Evolutionary conservation across 2,888 invertebrate species (phyloP).

Genomic region (Suillia variegata): DNA sequence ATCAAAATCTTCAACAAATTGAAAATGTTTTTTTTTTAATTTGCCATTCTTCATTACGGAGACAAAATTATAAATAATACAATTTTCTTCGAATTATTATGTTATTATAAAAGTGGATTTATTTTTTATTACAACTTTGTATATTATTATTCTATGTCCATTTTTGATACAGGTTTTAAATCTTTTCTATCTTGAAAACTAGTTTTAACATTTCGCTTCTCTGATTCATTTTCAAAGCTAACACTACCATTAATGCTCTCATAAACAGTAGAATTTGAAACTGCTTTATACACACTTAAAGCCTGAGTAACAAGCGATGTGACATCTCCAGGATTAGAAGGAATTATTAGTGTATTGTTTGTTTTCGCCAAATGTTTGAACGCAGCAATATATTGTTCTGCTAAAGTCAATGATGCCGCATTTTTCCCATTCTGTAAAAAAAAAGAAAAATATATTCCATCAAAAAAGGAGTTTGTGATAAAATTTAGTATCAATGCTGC

Average conservation of each 20-base stretch:
- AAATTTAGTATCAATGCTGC: too few relatives aligned
- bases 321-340: conserved; percentile 77
- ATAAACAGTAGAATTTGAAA: conserved; percentile 32
- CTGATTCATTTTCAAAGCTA: too few relatives aligned
- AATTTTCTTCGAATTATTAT: too few relatives aligned
- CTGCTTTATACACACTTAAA: conserved; percentile 55
- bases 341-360: conserved; percentile 93
- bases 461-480: background rate
- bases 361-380: conserved; percentile 92
- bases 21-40: too few relatives aligned
- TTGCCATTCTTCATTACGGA: too few relatives aligned
- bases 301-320: conserved; percentile 57
- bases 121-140: background rate
- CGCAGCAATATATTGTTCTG: conserved; percentile 94
- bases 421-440: conserved; percentile 74
- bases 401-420: conserved; percentile 90
- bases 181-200: background rate
- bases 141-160: background rate
- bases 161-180: background rate
- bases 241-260: background rate
- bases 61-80: too few relatives aligned
- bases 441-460: background rate
- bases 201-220: too few relatives aligned
- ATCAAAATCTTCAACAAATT: too few relatives aligned
- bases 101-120: too few relatives aligned